phyloP scores from a whole-genome alignment of 2,888 invertebrate species.

The Vannuccia rotundouncinata region DNA sequence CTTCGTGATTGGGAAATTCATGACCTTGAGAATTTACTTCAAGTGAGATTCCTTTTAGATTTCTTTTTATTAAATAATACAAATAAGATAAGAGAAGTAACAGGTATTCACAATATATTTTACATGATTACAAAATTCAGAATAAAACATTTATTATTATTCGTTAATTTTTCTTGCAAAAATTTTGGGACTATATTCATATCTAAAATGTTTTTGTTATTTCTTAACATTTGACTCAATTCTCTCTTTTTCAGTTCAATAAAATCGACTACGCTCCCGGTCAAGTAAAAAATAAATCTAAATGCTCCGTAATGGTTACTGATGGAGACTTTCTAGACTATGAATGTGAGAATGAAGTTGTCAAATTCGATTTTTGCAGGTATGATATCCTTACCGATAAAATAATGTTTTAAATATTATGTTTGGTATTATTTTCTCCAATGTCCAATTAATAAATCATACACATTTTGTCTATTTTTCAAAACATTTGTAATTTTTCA shows the following conservation, averaged over 20 bases:
- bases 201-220: too few species aligned
- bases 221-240: neutral
- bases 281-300: neutral
- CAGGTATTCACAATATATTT: too few species aligned
- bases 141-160: too few species aligned
- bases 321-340: neutral
- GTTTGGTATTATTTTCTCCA: too few species aligned
- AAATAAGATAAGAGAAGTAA: neutral
- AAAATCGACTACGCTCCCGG: neutral
- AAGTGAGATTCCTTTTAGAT: neutral
- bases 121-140: too few species aligned
- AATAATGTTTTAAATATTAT: too few species aligned
- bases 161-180: too few species aligned
- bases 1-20: neutral
- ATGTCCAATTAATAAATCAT: too few species aligned
- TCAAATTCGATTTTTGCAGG: neutral
- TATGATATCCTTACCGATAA: too few species aligned
- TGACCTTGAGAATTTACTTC: neutral
- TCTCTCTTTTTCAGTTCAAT: neutral
- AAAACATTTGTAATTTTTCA: too few species aligned
- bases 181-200: too few species aligned
- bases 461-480: too few species aligned
- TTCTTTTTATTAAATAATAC: neutral
- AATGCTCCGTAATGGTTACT: neutral
- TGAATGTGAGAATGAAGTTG: neutral